phyloP scores from a whole-genome alignment of 2,888 invertebrate genomes.

The Megastigmus dorsalis region DNA sequence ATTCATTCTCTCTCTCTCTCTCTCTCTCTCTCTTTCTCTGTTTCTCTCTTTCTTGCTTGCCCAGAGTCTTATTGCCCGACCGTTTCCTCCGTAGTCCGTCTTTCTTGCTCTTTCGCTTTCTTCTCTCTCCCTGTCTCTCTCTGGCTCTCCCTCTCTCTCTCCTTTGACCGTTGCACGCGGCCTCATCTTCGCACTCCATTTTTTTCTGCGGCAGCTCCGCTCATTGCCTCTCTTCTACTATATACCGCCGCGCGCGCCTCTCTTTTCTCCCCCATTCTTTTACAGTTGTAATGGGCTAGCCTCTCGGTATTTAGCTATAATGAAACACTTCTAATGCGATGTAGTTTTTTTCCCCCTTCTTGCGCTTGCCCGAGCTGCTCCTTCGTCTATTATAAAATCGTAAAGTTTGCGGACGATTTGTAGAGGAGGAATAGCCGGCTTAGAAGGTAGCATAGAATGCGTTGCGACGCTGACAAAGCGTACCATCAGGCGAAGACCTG shows the following conservation, averaged over 20 bases:
- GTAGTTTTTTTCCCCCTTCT: not conserved
- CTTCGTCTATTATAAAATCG: constrained; percentile 24
- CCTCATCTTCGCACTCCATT: constrained; percentile 55
- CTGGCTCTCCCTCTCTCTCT: constrained; percentile 13
- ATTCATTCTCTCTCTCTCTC: not conserved
- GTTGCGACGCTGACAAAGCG: too few relatives aligned
- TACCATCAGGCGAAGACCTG: too few relatives aligned
- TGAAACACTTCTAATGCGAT: constrained; percentile 48
- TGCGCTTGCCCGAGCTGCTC: too few relatives aligned
- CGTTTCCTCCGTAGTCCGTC: not conserved
- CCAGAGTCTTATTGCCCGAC: not conserved
- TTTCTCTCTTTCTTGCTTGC: not conserved
- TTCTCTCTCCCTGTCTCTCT: constrained; percentile 7
- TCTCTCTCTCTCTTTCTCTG: not conserved
- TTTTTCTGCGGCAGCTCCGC: constrained; percentile 32
- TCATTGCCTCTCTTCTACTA: constrained; percentile 11
- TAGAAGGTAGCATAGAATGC: too few relatives aligned
- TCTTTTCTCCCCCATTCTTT: constrained; percentile 10
- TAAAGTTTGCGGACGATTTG: constrained; percentile 28
- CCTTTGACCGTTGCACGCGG: constrained; percentile 43
- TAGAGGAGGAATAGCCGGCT: not conserved
- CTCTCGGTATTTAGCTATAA: constrained; percentile 46
- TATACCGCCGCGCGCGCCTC: constrained; percentile 14
- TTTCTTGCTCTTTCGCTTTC: not conserved
- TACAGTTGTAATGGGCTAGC: constrained; percentile 35